A percentile compares a stretch with the other conserved stretches of the same genome.
phyloP scores from a whole-genome alignment of 2,113 vertebrate genomes.

The Danionella cerebrum region DNA sequence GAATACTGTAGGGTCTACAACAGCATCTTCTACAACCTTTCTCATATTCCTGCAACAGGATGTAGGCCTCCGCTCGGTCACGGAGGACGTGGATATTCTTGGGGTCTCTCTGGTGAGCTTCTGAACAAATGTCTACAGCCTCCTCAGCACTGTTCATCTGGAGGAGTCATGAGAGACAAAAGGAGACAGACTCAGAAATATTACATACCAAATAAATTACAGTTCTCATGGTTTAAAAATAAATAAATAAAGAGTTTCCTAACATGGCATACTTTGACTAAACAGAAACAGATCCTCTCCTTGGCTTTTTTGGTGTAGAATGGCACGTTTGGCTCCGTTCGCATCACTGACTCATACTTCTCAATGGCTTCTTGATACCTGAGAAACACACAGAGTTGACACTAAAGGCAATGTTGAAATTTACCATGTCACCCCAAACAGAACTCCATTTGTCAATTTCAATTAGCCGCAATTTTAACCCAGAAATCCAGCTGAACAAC shows the following conservation, averaged over 20 bases:
- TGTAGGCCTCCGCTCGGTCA: constrained; percentile 73
- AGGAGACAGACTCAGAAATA: not conserved
- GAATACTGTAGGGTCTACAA: not conserved
- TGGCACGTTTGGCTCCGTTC: constrained; percentile 59
- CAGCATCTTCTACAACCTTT: constrained; percentile 54
- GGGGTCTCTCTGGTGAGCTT: constrained; percentile 72
- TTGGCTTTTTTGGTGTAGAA: constrained; percentile 68
- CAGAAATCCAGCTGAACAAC: no score
- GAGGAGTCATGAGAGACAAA: not conserved
- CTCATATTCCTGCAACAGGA: constrained; percentile 73
- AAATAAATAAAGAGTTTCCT: not conserved
- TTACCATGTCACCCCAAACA: no score
- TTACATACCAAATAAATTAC: not conserved
- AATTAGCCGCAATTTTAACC: no score
- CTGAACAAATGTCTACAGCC: constrained; percentile 69
- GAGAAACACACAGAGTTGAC: no score
- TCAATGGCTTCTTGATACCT: constrained; percentile 69
- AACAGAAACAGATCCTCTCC: constrained; percentile 71
- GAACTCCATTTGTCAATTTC: no score
- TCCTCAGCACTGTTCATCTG: constrained; percentile 54
- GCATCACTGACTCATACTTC: constrained; percentile 68
- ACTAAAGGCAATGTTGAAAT: no score
- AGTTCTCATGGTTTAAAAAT: no score
- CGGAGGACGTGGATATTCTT: constrained; percentile 65
- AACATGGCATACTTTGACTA: constrained; percentile 61